Evolutionary conservation across 2,797 vertebrate genomes (phyloP).

Genomic region (Neosilurus mollespiculum): DNA sequence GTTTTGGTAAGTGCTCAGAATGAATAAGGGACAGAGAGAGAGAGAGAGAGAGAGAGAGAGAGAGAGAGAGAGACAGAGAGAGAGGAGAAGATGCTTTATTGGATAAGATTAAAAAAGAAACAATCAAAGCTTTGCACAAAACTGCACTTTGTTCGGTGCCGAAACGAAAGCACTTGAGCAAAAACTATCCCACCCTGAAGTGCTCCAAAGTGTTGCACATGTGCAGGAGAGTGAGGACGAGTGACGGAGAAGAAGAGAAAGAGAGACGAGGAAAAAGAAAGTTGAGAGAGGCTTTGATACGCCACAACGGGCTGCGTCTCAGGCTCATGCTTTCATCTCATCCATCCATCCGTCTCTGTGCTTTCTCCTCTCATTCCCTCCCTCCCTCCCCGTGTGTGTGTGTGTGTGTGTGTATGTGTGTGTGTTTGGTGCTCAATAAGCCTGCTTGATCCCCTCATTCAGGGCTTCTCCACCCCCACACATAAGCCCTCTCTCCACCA

Average conservation of each 20-base stretch:
- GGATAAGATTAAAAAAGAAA: neutral
- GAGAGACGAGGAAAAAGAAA: conserved; percentile 34
- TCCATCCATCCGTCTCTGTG: conserved; percentile 61
- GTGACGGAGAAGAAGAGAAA: conserved; percentile 15
- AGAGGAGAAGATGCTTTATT: conserved; percentile 30
- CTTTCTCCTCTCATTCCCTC: conserved; percentile 59
- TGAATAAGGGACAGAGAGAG: neutral
- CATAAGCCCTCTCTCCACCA: conserved; percentile 57
- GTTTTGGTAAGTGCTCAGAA: conserved; percentile 8
- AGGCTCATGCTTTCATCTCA: conserved; percentile 48
- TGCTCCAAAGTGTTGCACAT: conserved; percentile 21
- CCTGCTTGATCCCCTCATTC: conserved; percentile 69
- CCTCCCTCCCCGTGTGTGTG: too few relatives aligned
- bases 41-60: too few relatives aligned
- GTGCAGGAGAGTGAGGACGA: conserved; percentile 35
- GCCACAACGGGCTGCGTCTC: conserved; percentile 29
- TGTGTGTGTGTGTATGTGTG: conserved; percentile 39
- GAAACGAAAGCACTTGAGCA: conserved; percentile 21
- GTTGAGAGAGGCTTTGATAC: conserved; percentile 45
- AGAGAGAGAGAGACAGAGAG: too few relatives aligned
- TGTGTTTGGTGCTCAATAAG: conserved; percentile 72
- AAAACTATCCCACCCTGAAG: conserved; percentile 31
- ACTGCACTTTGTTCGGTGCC: neutral
- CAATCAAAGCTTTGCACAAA: neutral
- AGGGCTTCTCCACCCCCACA: conserved; percentile 50